Percentiles rank a stretch among this genome's conserved stretches.
These are phyloP conservation scores for Mactromeris polynyma DNA, from an alignment of 2,888 invertebrate species.

Conservation along the genomic window DNA sequence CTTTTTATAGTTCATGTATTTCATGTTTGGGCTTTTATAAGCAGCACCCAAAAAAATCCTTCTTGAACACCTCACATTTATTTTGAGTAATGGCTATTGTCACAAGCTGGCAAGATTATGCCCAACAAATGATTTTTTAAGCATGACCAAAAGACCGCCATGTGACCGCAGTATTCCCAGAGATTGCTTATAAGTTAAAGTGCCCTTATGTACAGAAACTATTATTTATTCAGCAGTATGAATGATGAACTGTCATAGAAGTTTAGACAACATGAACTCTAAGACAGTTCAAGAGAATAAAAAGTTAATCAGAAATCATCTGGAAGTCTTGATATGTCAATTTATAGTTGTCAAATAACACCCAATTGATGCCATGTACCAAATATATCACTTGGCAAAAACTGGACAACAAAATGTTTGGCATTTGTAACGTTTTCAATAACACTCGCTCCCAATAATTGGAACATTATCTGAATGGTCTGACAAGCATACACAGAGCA, in stretches of 20 bases:
- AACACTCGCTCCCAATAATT: slow-evolving; percentile 14
- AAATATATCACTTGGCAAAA: not conserved
- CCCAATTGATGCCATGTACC: not conserved
- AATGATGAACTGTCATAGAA: not conserved
- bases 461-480: slow-evolving; percentile 26
- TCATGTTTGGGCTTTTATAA: not conserved
- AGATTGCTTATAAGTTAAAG: too few species aligned
- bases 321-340: not conserved
- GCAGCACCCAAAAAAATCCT: not conserved
- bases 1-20: not conserved
- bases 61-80: too few species aligned
- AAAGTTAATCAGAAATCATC: slow-evolving; percentile 2
- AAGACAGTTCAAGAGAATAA: not conserved
- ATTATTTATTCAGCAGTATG: not conserved
- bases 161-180: too few species aligned
- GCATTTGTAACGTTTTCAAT: not conserved
- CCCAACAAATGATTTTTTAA: too few species aligned
- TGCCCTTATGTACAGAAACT: not conserved
- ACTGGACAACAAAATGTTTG: not conserved
- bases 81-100: too few species aligned
- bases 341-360: not conserved
- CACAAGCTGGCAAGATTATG: too few species aligned
- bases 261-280: not conserved
- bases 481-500: slow-evolving; percentile 3
- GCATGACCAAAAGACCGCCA: too few species aligned